A percentile compares a stretch with the other conserved stretches of the same genome.
Evolutionary conservation across 2,797 vertebrate genomes (phyloP).

Genomic region (Melanotaenia boesemani): DNA sequence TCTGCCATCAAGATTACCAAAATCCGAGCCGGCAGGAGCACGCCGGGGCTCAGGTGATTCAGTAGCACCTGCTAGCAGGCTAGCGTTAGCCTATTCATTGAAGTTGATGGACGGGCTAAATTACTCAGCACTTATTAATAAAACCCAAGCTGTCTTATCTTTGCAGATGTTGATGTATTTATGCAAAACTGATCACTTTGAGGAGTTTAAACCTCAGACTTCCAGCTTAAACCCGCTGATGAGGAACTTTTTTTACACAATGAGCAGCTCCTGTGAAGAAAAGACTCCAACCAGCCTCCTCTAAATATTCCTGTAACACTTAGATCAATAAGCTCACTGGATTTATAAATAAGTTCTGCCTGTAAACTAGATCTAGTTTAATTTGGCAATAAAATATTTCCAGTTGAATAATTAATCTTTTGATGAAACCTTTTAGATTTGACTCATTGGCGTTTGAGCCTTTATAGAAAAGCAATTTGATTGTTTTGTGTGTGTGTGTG

Average conservation of each 20-base stretch:
- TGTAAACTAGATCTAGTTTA: not conserved
- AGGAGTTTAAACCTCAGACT: not conserved
- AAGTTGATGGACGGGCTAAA: conserved; percentile 36
- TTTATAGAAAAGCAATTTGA: too few relatives aligned
- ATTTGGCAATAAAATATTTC: not conserved
- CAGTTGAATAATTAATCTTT: not conserved
- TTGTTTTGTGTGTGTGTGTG: too few relatives aligned
- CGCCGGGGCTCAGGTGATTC: conserved; percentile 91
- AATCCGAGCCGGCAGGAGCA: conserved; percentile 93
- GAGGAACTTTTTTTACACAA: not conserved
- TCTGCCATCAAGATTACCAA: conserved; percentile 87
- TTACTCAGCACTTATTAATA: not conserved
- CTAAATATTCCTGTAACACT: not conserved
- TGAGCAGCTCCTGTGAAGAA: not conserved
- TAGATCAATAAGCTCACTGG: not conserved
- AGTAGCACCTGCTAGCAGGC: conserved; percentile 54
- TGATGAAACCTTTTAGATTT: not conserved
- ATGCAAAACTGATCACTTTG: not conserved
- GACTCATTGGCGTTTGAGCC: too few relatives aligned
- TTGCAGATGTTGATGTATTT: not conserved
- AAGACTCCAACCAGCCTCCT: not conserved
- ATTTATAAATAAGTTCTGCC: not conserved
- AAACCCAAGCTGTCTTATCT: too few relatives aligned
- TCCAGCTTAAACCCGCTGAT: not conserved
- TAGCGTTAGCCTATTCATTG: conserved; percentile 76